Evolutionary conservation across 2,888 invertebrate genomes (phyloP).

Genomic region (Pyrgus malvae): DNA sequence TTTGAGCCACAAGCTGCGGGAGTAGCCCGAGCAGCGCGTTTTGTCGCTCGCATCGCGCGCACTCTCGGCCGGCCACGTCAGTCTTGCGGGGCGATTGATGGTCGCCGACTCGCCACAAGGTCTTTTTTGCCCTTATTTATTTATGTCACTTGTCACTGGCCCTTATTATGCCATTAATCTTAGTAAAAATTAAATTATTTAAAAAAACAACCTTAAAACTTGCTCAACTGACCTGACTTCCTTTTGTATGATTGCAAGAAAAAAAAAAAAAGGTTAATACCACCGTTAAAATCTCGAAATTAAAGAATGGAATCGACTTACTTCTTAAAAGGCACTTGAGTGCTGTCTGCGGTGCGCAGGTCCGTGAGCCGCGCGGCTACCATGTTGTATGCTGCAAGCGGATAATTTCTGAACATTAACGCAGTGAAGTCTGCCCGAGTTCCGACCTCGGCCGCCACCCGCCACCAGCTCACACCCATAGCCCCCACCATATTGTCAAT

Average conservation of each 20-base stretch:
- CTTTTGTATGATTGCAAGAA: slow-evolving; percentile 51
- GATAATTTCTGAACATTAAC: slow-evolving; percentile 84
- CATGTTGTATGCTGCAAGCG: slow-evolving; percentile 98
- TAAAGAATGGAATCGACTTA: slow-evolving; percentile 80
- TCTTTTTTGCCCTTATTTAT: too few species aligned
- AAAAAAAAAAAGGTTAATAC: slow-evolving; percentile 33
- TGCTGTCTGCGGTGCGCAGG: slow-evolving; percentile 95
- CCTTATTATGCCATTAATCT: background rate
- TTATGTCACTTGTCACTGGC: too few species aligned
- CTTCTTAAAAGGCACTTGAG: slow-evolving; percentile 99
- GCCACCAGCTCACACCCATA: slow-evolving; percentile 38
- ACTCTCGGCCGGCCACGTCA: too few species aligned
- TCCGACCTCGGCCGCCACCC: slow-evolving; percentile 44
- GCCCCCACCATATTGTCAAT: slow-evolving; percentile 81
- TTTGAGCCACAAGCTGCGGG: too few species aligned
- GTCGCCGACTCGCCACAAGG: too few species aligned
- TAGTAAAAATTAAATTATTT: background rate
- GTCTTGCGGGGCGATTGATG: too few species aligned
- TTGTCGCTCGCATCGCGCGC: too few species aligned
- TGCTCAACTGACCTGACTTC: slow-evolving; percentile 72
- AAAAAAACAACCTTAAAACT: too few species aligned
- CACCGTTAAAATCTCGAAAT: background rate
- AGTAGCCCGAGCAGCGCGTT: too few species aligned
- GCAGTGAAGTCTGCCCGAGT: slow-evolving; percentile 54
- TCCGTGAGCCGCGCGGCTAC: slow-evolving; percentile 98